Evolutionary conservation across 1,140 invertebrate genomes (phyloP), one percentile per base, ranked within the genome.

Genomic region (Lasaia peninsularis): DNA sequence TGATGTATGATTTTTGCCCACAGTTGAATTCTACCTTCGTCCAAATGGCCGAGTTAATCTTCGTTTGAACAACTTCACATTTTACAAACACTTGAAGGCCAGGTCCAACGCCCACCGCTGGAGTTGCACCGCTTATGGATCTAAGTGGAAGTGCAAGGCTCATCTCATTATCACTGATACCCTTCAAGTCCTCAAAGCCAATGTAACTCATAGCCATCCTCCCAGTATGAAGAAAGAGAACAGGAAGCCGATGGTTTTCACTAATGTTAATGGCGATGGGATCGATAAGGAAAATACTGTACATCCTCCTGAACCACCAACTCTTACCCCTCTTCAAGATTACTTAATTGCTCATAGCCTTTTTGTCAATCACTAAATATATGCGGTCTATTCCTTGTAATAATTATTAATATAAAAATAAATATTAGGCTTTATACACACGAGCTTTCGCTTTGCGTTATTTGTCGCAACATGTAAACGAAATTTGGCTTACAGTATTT

Each of bases 121-220:
- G 85, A 88, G 85, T 53, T 88, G 85, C 69, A 88, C 85, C 0
- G 78, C 81, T 1, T 86, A 88, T 65, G 82, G 81, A 0, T 81
- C 80, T 34, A 88, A 88, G 37, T 86, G 80, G 78, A 86, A 85
- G 49, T 88, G 85, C 69, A 82, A 80, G 60, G 85, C 85, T 0
- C 81, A 88, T 16, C 76, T 88, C 32, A 82, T 88, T 56, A 82
- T 88, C 55, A 85, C 82, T 0, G 82, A 86, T 28, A 71, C 75
- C n/a, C 67, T 88, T 0, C 79, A 86, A 72, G 81, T 88, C 2
- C 72, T 88, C 18, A 88, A 84, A 64, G 80, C 85, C 0, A 80
- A 79, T 40, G 67, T 81, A 2, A 44, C 51, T 0, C 85, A 86
- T 62, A 86, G 74, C 31, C 85, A 88, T 60, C 82, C 78, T 0